These are phyloP conservation scores for Sardina pilchardus DNA, from an alignment of 2,113 vertebrate genomes.

Conservation along the genomic window DNA sequence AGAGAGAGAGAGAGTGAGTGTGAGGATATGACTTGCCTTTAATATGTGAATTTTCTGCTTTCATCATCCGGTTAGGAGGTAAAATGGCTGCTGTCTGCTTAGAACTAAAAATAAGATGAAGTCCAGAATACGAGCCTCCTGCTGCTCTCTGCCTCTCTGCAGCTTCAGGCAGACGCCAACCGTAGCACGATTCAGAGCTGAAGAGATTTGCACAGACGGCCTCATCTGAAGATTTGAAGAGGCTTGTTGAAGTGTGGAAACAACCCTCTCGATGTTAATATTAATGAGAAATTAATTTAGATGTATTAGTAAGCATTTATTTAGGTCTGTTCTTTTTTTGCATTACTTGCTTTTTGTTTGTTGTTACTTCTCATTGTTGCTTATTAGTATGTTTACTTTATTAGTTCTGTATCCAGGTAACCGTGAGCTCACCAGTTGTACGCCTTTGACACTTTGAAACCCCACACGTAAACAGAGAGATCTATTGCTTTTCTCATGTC, in stretches of 20 bases:
- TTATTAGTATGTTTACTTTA: no score
- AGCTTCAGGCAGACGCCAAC: background rate
- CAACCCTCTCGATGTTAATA: background rate
- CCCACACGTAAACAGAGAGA: background rate
- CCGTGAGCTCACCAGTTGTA: background rate
- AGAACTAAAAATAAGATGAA: slow-evolving; percentile 1
- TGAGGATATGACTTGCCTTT: background rate
- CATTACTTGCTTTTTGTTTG: no score
- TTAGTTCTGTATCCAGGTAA: no score
- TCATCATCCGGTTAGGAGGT: background rate
- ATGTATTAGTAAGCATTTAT: no score
- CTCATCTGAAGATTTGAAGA: background rate
- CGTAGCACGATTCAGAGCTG: background rate
- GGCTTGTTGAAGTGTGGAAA: background rate
- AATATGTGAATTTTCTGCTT: background rate
- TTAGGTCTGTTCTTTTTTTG: no score
- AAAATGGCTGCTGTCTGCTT: background rate
- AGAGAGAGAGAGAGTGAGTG: no score
- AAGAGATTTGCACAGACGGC: background rate
- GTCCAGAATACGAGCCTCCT: background rate
- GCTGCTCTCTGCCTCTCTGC: background rate
- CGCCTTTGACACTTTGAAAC: background rate
- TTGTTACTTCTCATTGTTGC: no score
- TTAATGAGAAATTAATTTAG: background rate
- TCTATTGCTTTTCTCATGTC: background rate